phyloP scores from a whole-genome alignment of 1,140 invertebrate genomes.

The Dendrolimus kikuchii region DNA sequence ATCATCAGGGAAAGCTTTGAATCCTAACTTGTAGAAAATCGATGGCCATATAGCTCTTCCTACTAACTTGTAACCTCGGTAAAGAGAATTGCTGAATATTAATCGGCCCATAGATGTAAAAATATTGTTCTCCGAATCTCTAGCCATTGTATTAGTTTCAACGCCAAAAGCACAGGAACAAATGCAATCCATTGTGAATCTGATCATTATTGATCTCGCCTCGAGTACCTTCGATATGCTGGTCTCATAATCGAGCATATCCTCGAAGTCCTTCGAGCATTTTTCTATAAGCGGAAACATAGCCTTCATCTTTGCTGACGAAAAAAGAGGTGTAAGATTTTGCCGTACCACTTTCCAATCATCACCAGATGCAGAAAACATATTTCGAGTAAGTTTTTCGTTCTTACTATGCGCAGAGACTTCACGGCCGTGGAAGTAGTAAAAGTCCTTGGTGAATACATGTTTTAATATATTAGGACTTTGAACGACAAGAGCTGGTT shows the following conservation, averaged over 20 bases:
- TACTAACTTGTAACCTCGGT: slow-evolving; percentile 3
- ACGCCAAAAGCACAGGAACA: slow-evolving; percentile 72
- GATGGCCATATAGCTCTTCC: slow-evolving; percentile 16
- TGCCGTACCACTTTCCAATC: slow-evolving; percentile 72
- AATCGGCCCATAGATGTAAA: slow-evolving; percentile 60
- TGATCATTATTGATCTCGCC: slow-evolving; percentile 45
- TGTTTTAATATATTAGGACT: slow-evolving; percentile 12
- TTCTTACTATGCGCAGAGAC: neutral
- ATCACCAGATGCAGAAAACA: slow-evolving; percentile 34
- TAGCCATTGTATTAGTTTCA: slow-evolving; percentile 63
- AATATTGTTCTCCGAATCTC: slow-evolving; percentile 47
- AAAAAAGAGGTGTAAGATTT: slow-evolving; percentile 74
- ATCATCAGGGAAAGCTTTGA: slow-evolving; percentile 4
- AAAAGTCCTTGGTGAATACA: slow-evolving; percentile 17
- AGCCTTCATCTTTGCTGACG: slow-evolving; percentile 71
- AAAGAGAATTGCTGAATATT: slow-evolving; percentile 16
- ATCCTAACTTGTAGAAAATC: slow-evolving; percentile 20
- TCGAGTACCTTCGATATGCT: slow-evolving; percentile 26
- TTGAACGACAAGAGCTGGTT: slow-evolving; percentile 8
- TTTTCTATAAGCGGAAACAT: slow-evolving; percentile 66
- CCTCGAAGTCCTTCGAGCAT: slow-evolving; percentile 43
- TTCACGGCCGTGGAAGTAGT: slow-evolving; percentile 14
- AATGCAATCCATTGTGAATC: slow-evolving; percentile 72
- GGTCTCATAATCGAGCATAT: slow-evolving; percentile 23
- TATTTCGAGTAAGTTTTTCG: slow-evolving; percentile 9